Conservation (phyloP, 1,140 invertebrate genomes). For the Brachionus paranguensis region DNA sequence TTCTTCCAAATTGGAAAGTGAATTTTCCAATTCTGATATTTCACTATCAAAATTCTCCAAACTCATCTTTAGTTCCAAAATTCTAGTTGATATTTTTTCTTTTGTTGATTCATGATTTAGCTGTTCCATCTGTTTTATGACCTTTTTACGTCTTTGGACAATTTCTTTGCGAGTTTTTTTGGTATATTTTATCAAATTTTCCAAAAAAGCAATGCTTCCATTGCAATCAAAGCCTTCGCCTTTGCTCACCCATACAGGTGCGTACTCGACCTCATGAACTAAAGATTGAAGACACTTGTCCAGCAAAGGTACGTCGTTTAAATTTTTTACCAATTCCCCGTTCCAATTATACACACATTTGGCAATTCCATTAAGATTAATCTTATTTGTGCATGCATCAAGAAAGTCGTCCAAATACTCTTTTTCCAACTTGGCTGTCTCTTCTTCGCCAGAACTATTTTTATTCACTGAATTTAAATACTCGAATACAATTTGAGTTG, state of each 20-base stretch:
- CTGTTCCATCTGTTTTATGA: not conserved
- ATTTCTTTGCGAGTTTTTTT: slow-evolving; percentile 47
- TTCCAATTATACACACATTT: slow-evolving; percentile 37
- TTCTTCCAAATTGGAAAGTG: not conserved
- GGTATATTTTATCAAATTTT: slow-evolving; percentile 45
- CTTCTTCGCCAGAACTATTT: not conserved
- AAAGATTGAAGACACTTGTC: slow-evolving; percentile 45
- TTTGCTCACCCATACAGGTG: slow-evolving; percentile 54
- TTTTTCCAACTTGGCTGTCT: slow-evolving; percentile 8
- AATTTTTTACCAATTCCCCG: not conserved
- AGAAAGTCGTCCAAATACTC: not conserved
- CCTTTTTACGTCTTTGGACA: slow-evolving; percentile 31
- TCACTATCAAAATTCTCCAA: not conserved
- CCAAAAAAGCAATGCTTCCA: slow-evolving; percentile 48
- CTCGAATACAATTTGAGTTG: not conserved
- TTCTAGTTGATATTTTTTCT: not conserved
- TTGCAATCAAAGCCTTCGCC: slow-evolving; percentile 52
- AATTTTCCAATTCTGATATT: not conserved
- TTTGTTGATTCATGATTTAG: not conserved
- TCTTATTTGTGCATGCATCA: not conserved
- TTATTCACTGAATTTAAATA: not conserved
- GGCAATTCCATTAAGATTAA: not conserved
- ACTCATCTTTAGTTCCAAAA: slow-evolving; percentile 11
- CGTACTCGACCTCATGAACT: slow-evolving; percentile 46
- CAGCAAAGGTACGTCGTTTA: not conserved